Evolutionary conservation across 2,797 vertebrate species (phyloP).

Genomic region (Microtus agrestis): DNA sequence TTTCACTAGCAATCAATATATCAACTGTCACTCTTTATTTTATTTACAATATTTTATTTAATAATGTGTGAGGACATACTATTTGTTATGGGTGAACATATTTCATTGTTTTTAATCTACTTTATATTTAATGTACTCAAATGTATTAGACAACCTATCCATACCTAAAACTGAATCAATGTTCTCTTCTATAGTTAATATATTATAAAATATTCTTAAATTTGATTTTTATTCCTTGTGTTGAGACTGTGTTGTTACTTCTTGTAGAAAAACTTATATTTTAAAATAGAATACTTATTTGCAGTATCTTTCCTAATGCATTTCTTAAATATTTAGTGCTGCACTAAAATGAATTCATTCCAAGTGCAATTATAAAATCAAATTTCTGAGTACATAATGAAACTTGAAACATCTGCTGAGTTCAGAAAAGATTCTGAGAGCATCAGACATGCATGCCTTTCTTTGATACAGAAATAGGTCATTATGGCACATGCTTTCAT

Average conservation of each 20-base stretch:
- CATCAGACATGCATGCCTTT: neutral
- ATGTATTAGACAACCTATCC: neutral
- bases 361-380: constrained; percentile 31
- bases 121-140: constrained; percentile 5
- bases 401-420: constrained; percentile 44
- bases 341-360: constrained; percentile 33
- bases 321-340: constrained; percentile 59
- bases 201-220: neutral
- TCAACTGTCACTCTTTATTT: neutral
- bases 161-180: constrained; percentile 23
- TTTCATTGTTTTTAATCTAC: neutral
- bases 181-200: neutral
- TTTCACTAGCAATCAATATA: neutral
- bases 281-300: constrained; percentile 22
- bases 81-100: neutral
- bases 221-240: neutral
- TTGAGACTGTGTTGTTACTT: neutral
- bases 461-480: constrained; percentile 6
- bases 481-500: constrained; percentile 18
- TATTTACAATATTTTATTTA: constrained; percentile 4
- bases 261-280: neutral
- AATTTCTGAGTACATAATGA: constrained; percentile 39
- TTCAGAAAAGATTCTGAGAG: constrained; percentile 42
- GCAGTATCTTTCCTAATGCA: neutral
- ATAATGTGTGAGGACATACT: neutral